Evolutionary conservation across 1,140 invertebrate genomes (phyloP), one percentile per base, ranked within the genome.

Genomic region (Bombus vancouverensis): DNA sequence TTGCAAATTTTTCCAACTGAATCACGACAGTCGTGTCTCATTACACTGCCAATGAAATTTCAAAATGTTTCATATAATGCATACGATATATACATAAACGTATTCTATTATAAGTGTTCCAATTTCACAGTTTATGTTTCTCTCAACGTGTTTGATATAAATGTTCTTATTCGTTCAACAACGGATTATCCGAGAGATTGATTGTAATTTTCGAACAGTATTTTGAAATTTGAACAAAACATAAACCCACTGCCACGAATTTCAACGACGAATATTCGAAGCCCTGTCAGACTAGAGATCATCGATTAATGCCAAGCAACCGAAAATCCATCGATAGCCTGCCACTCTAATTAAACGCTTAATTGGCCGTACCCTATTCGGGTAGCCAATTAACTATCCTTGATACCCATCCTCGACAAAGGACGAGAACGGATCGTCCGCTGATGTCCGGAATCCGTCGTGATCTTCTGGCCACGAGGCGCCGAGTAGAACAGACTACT

Each of bases 271-370:
- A 32, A 80, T 72, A 73, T 53, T 80, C 57, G 42, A 39, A 25
- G 42, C 57, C 0, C 15, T 10, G 4, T 9, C 3, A 70, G 32
- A 66, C 13, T 10, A 53, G 53, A 39, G 53, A 71, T 79, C 75
- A 71, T 57, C 75, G 82, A 84, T 79, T 84, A 84, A 79, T 84
- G 75, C 53, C 83, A 32, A 65, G 83, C 77, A 80, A 80, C 39
- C 83, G 83, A 85, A 85, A 85, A 80, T 85, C 76, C 83, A 79
- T 85, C 76, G 76, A 80, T 73, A 62, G 39, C 68, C 68, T 80
- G 76, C 57, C 68, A 85, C 83, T 80, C 83, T 85, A 85, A 85
- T 85, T 85, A 80, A 73, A 85, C 57, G 83, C 22, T 85, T 77
- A 85, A 85, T 85, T 85, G 77, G 42, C 76, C 77, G 39, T 85